A percentile compares a stretch with the other conserved stretches of the same genome.
phyloP scores from a whole-genome alignment of 2,797 vertebrate genomes.

The Alouatta caraya region DNA sequence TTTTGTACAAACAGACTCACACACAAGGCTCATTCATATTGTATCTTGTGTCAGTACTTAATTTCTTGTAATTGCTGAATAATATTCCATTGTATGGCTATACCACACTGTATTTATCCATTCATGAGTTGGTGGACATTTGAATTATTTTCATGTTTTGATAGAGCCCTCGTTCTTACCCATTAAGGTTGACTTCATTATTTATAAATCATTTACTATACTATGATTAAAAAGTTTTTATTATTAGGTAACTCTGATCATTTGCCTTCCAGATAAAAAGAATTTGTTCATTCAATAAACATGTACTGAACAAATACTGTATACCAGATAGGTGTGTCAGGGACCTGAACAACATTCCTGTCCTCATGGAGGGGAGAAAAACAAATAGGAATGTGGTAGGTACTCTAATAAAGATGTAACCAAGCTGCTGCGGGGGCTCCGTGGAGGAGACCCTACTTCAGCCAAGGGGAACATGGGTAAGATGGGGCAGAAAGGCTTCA shows the following conservation, averaged over 20 bases:
- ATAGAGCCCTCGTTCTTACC: neutral
- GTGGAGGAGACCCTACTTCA: neutral
- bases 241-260: neutral
- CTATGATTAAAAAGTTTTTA: neutral
- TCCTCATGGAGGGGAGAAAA: neutral
- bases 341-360: neutral
- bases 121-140: neutral
- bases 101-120: neutral
- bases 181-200: neutral
- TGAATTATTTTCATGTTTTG: neutral
- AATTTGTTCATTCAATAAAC: neutral
- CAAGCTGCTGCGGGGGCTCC: neutral
- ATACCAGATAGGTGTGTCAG: neutral
- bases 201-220: slow-evolving; percentile 1
- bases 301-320: neutral
- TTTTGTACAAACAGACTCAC: neutral
- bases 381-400: neutral
- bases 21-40: neutral
- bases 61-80: neutral
- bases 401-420: neutral
- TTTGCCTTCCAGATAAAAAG: slow-evolving; percentile 15
- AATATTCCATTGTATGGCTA: neutral
- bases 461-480: neutral
- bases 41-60: neutral
- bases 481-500: neutral